Evolutionary conservation across 2,888 invertebrate genomes (phyloP), one percentile per base, ranked within the genome.

Genomic region (Epinotia nisella): DNA sequence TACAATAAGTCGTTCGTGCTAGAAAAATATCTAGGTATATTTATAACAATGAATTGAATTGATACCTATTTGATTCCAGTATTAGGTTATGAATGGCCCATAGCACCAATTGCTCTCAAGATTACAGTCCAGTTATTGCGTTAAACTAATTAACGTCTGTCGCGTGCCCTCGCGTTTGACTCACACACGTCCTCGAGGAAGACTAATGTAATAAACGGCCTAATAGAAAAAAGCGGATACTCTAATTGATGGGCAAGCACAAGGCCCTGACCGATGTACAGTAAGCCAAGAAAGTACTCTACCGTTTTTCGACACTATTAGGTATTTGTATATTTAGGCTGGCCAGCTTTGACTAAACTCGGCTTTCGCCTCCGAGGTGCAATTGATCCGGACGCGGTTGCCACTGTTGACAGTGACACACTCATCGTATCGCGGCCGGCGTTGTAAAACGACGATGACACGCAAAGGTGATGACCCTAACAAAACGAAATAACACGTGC

Each of bases 211-310:
- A 90, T 90, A 88, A 91, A 84, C 86, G 85, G 83, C 82, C 80
- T 81, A 85, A 85, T 86, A 88, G 86, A 90, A 90, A 91, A 91
- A 90, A 88, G 87, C 93, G 93, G 92, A 93, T 89, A 90, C 87
- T 85, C 85, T 92, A 91, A 93, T 92, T 93, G 85, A 90, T 88
- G 87, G 86, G 80, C 87, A 84, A 83, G 86, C 86, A 85, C 88
- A 85, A 87, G 91, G 82, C 86, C 90, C 84, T 88, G 91, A 89
- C 91, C 88, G 79, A 82, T 81, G 79, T 80, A 80, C 62, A 62
- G 62, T 35, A 9, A 35, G 35, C 39, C 41, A 81, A 83, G 82
- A 35, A 35, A 35, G 7, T 35, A 9, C 0, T 9, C 35, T 35
- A 35, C 35, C 35, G 1, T 1, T 35, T 35, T 35, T 35, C 35